Evolutionary conservation across 2,797 vertebrate genomes (phyloP).

Genomic region (Peromyscus attwateri): DNA sequence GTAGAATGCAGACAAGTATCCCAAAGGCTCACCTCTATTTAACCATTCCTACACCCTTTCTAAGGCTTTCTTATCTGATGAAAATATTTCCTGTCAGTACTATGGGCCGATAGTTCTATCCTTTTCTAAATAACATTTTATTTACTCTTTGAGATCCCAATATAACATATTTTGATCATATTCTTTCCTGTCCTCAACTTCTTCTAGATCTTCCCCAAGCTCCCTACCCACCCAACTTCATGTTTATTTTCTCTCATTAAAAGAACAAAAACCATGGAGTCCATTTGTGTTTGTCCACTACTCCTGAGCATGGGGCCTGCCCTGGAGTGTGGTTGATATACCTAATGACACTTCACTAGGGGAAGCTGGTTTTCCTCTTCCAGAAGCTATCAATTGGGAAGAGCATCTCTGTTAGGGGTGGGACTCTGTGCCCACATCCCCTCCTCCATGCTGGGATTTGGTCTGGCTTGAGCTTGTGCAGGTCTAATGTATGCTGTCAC

Average conservation of each 20-base stretch:
- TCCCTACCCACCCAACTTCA: no score
- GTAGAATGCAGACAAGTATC: background rate
- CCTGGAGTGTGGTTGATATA: no score
- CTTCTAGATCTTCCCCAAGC: background rate
- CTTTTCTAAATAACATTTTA: background rate
- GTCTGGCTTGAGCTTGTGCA: background rate
- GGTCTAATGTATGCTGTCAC: no score
- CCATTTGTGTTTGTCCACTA: background rate
- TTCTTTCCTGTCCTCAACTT: background rate
- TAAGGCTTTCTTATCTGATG: background rate
- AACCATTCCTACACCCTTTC: background rate
- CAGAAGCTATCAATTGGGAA: no score
- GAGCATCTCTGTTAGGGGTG: background rate
- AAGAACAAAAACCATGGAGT: background rate
- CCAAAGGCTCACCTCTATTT: background rate
- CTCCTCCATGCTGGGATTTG: background rate
- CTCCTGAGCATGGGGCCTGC: background rate
- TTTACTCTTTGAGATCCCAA: background rate
- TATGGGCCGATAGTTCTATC: background rate
- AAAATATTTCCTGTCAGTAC: background rate
- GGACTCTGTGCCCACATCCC: background rate
- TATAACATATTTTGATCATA: background rate
- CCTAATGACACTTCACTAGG: background rate
- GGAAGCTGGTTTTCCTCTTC: background rate
- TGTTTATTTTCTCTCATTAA: background rate